Evolutionary conservation across 2,113 vertebrate genomes (phyloP).

Genomic region (Chionomys nivalis): DNA sequence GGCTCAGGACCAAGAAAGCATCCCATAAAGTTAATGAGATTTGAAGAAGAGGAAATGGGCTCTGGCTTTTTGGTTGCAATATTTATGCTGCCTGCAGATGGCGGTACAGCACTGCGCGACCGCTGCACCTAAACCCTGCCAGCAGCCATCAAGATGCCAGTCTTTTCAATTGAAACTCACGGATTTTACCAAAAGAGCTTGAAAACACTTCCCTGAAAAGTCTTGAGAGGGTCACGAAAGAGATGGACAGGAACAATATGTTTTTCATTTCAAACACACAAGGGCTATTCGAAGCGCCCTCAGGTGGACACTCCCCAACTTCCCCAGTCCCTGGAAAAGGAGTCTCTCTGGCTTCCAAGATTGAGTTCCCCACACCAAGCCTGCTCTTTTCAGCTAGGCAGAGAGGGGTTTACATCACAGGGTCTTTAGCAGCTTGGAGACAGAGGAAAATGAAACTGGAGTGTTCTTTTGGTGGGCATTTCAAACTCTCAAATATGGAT

Average conservation of each 20-base stretch:
- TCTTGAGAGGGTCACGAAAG: neutral
- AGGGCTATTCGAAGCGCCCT: neutral
- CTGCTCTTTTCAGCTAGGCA: neutral
- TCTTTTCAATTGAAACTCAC: neutral
- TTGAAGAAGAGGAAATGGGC: neutral
- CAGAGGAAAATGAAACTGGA: neutral
- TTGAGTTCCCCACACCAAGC: fast-evolving
- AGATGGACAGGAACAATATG: neutral
- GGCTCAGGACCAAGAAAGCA: neutral
- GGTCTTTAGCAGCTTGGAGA: neutral
- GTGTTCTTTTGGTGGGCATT: neutral
- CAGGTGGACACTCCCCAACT: neutral
- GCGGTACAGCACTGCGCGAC: neutral
- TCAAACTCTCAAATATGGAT: neutral
- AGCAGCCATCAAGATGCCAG: neutral
- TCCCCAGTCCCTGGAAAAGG: neutral
- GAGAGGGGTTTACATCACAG: neutral
- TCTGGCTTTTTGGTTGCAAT: neutral
- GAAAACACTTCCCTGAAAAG: constrained; percentile 45
- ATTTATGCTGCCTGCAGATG: constrained; percentile 65
- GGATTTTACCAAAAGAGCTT: constrained; percentile 20
- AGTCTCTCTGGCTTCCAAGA: neutral
- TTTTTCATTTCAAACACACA: constrained; percentile 17
- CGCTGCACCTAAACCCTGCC: neutral
- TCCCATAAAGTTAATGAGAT: neutral